Percentiles rank a stretch among this genome's conserved stretches.
phyloP scores from a whole-genome alignment of 1,140 invertebrate species.

The Antheraea pernyi region DNA sequence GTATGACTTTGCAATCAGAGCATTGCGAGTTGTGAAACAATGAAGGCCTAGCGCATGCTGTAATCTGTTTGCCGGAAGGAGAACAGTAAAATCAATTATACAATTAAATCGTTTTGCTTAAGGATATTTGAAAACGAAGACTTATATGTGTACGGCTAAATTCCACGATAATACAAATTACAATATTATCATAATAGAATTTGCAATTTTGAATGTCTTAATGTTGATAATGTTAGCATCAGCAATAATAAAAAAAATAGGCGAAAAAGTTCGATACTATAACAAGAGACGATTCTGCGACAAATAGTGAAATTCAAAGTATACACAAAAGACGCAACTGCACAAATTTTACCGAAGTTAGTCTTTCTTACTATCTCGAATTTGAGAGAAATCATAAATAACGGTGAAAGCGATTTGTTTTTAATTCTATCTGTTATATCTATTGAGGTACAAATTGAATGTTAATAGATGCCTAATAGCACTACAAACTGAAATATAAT shows the following conservation, averaged over 20 bases:
- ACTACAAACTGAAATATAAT: background rate
- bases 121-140: background rate
- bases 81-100: slow-evolving; percentile 23
- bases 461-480: background rate
- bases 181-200: too few species aligned
- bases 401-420: background rate
- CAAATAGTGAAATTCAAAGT: too few species aligned
- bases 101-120: slow-evolving; percentile 22
- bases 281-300: too few species aligned
- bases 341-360: background rate
- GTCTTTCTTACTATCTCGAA: background rate
- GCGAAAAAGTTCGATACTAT: too few species aligned
- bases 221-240: too few species aligned
- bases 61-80: slow-evolving; percentile 50
- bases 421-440: background rate
- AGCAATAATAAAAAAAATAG: too few species aligned
- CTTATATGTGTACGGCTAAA: background rate
- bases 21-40: slow-evolving; percentile 61
- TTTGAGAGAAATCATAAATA: background rate
- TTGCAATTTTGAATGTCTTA: too few species aligned
- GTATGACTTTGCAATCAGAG: slow-evolving; percentile 58
- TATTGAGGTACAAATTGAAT: background rate
- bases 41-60: slow-evolving; percentile 40
- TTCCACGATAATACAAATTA: too few species aligned
- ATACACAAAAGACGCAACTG: background rate